Conservation (phyloP, 2,888 invertebrate genomes). For the Drosophila longiperda region DNA sequence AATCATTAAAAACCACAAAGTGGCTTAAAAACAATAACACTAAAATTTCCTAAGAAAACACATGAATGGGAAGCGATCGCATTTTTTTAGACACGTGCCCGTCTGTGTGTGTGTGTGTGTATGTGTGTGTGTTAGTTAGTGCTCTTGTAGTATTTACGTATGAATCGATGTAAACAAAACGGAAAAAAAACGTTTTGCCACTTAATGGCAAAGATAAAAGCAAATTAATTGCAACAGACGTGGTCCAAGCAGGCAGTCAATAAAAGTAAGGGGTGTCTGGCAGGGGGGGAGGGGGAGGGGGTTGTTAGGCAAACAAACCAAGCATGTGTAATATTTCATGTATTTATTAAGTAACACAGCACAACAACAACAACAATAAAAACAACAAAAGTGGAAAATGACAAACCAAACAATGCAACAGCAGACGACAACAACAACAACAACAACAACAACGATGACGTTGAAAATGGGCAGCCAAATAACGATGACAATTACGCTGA, state of each 20-base stretch:
- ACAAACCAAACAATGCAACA: constrained; percentile 43
- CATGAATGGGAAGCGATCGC: constrained; percentile 40
- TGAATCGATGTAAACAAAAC: constrained; percentile 70
- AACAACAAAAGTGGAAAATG: constrained; percentile 45
- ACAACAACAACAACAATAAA: constrained; percentile 41
- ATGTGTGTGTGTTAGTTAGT: constrained; percentile 16
- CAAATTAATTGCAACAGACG: constrained; percentile 61
- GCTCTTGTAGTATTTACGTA: constrained; percentile 57
- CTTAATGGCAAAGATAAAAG: constrained; percentile 53
- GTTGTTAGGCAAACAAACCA: constrained; percentile 12
- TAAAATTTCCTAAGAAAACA: neutral
- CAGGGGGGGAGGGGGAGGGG: neutral
- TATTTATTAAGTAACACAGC: constrained; percentile 58
- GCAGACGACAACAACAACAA: constrained; percentile 10
- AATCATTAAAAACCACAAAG: neutral
- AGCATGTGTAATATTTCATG: constrained; percentile 51
- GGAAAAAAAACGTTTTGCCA: constrained; percentile 35
- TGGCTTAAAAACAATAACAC: neutral
- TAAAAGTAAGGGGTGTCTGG: neutral
- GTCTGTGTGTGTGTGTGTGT: neutral
- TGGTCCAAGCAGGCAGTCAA: constrained; percentile 26
- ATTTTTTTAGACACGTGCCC: constrained; percentile 2
- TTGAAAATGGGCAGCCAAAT: neutral
- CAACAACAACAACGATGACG: neutral
- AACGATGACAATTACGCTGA: constrained; percentile 5